Base-by-base conservation (phyloP, 2,888 invertebrate species). In the Synanthedon formicaeformis region DNA sequence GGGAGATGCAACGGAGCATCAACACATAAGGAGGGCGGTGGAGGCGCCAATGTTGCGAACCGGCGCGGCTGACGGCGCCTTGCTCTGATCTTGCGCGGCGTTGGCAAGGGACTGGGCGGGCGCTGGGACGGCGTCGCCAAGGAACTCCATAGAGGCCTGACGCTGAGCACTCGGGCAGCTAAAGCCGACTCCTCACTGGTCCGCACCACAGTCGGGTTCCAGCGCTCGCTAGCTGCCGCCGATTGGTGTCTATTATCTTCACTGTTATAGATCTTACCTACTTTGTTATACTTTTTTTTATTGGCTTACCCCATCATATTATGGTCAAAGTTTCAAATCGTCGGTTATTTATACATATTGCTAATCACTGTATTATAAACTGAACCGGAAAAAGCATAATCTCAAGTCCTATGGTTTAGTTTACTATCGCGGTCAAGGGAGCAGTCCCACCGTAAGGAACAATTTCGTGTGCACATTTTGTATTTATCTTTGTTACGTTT, bases 191-290 rank as follows among this genome's bases (percentile, higher is more conserved):
- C 54, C 40, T 80, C 80, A 65, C 77, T 74, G 64, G 67, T 72
- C 60, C 67, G 67, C 69, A 73, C 73, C 68, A 71, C 75, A 63
- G 62, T 65, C 75, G 78, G 73, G 75, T 75, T 79, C 78, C 81
- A 82, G 82, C 81, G 86, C 85, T 78, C 85, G 85, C 85, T 87
- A 86, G 76, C 86, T 86, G 86, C 82, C 85, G 86, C 82, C 85
- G 80, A 86, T 81, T 63, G 78, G 85, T 81, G 78, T 69, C 75
- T 75, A 75, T 84, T 82, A 81, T 60, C 62, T 58, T 60, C 55
- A 51, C 53, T 50, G 16, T 49, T n/a, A 34, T 34, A 34, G 8
- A 34, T 34, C 34, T 34, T 34, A 10, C 34, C 34, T 34, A 8
- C 34, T 23, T 23, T 23, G 4, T 23, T 5, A 23, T 5, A 23